These are phyloP conservation scores for Myrmecophaga tridactyla DNA, from an alignment of 2,113 vertebrate species.

Conservation along the genomic window DNA sequence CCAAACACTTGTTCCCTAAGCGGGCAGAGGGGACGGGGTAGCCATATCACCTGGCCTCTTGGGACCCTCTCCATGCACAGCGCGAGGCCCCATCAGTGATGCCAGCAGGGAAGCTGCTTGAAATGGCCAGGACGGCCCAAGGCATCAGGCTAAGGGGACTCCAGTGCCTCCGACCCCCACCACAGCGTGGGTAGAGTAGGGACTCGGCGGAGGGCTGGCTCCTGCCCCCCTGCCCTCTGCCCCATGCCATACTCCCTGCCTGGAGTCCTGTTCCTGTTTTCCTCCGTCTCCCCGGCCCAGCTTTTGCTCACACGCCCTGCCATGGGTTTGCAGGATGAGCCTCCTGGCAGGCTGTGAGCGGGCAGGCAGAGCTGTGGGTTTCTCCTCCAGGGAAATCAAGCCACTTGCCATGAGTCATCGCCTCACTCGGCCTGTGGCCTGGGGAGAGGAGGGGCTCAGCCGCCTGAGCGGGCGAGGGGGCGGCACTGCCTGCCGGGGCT, in stretches of 20 bases:
- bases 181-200: neutral
- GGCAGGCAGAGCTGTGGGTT: neutral
- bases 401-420: slow-evolving; percentile 25
- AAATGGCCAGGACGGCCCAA: neutral
- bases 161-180: neutral
- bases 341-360: neutral
- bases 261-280: neutral
- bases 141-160: neutral
- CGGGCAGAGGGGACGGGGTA: neutral
- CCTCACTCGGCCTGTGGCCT: neutral
- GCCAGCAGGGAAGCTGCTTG: no score
- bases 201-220: neutral
- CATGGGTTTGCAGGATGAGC: neutral
- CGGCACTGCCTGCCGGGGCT: neutral
- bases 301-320: fast-evolving
- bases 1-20: neutral
- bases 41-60: fast-evolving
- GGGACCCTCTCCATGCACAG: neutral
- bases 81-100: neutral
- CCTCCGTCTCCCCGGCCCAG: neutral
- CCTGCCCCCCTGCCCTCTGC: no score
- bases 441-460: neutral
- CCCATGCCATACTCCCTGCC: neutral
- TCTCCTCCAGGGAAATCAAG: neutral
- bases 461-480: neutral